phyloP scores from a whole-genome alignment of 2,797 vertebrate genomes.

The Mergus octosetaceus region DNA sequence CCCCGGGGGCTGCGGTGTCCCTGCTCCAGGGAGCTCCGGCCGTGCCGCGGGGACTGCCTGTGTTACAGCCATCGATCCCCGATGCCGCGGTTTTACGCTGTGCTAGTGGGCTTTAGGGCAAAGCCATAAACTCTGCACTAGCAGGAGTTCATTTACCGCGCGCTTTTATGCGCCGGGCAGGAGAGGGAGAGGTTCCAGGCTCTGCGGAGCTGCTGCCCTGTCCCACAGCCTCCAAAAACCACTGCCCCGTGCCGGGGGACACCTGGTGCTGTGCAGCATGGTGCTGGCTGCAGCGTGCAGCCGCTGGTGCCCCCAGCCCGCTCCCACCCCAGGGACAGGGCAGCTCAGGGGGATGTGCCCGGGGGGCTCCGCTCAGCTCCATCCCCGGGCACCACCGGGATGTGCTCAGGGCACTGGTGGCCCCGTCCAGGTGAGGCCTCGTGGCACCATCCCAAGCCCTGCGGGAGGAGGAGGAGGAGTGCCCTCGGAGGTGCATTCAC shows the following conservation, averaged over 20 bases:
- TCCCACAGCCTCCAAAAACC: rapidly evolving
- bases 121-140: neutral
- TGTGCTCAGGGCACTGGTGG: rapidly evolving
- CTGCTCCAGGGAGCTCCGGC: neutral
- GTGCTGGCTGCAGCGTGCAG: too few relatives aligned
- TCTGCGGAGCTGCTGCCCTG: neutral
- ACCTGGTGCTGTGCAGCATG: rapidly evolving
- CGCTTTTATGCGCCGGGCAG: neutral
- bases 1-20: neutral
- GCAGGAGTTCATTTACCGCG: neutral
- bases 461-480: neutral
- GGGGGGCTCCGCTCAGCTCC: neutral
- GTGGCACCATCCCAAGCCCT: neutral
- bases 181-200: neutral
- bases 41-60: neutral
- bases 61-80: rapidly evolving
- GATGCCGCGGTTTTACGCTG: rapidly evolving
- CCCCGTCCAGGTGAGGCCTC: neutral
- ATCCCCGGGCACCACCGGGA: neutral
- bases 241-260: rapidly evolving
- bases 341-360: too few relatives aligned
- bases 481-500: neutral
- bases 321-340: too few relatives aligned
- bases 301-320: too few relatives aligned
- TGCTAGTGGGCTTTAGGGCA: neutral